Base-by-base conservation (phyloP, 2,797 vertebrate species). In the Falco biarmicus region DNA sequence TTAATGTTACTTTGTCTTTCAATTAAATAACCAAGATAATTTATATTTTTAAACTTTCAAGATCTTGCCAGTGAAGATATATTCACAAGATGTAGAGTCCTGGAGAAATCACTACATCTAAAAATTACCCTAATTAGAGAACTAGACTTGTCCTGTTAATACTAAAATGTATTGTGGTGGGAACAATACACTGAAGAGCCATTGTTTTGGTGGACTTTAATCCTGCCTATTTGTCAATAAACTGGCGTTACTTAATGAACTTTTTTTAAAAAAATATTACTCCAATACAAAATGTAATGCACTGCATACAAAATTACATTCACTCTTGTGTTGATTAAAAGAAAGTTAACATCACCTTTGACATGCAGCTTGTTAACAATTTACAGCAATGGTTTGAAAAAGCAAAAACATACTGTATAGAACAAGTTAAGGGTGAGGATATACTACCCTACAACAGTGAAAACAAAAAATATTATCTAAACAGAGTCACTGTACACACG, bases 161-260 rank as follows among this genome's bases (percentile, higher is more conserved):
- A 77, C 10, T 84, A 64, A 93, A 94, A 84, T 64, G 9, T 45
- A 50, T n/a, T 63, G 28, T 66, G 22, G 21, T 76, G 39, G 56
- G 41, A 84, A 74, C 17, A 60, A 87, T 63, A 71, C 45, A 50
- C 43, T 39, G 26, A 88, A 81, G 57, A 94, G 48, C 3, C 18
- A 25, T 69, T 86, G 54, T 88, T 95, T 92, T 65, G 91, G 76
- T 60, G 53, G 24, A 68, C 41, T 92, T 95, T 83, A 92, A 69
- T 84, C 41, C 51, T 64, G 9, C 26, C 63, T 32, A 51, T 87
- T 93, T 79, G 26, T 90, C 83, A 94, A 50, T 56, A 84, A 15
- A 34, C 25, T 90, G 59, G 88, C 88, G 39, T 84, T 84, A 77
- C 29, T 51, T 80, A 90, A 93, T 45, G n/a, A 94, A 90, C 16